phyloP scores from a whole-genome alignment of 2,113 vertebrate genomes.

The Ciconia stormi region DNA sequence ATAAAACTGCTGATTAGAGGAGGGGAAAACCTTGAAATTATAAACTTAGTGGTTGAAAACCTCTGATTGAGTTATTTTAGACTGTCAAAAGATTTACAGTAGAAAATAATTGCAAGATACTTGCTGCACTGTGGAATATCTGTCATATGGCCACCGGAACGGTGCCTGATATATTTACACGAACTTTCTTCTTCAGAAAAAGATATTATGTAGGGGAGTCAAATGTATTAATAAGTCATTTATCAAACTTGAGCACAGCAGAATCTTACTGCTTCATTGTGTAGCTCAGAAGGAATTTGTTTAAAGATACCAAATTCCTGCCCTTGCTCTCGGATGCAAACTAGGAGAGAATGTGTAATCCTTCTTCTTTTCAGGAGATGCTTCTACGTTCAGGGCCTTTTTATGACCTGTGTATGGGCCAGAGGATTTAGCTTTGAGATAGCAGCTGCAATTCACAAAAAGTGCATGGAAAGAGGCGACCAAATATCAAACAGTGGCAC shows the following conservation, averaged over 20 bases:
- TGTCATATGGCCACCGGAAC: background rate
- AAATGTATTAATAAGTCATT: constrained; percentile 27
- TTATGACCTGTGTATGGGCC: background rate
- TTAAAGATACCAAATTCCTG: background rate
- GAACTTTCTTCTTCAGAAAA: constrained; percentile 9
- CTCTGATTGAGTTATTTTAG: constrained; percentile 48
- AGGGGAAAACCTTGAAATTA: constrained; percentile 21
- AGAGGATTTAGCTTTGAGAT: background rate
- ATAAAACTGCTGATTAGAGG: constrained; percentile 43
- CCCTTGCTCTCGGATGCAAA: background rate
- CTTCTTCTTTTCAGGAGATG: background rate
- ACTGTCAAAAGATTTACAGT: background rate
- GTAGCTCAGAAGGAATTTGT: background rate
- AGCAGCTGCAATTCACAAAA: background rate
- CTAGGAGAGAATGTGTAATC: background rate
- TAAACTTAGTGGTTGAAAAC: constrained; percentile 9
- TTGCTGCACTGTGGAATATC: background rate
- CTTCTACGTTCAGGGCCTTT: background rate
- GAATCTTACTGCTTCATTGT: background rate
- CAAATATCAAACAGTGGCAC: background rate
- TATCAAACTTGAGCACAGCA: background rate
- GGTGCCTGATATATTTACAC: background rate
- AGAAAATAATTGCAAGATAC: background rate
- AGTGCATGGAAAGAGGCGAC: background rate
- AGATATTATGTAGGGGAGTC: background rate